A percentile compares a stretch with the other conserved stretches of the same genome.
Conservation (phyloP, 2,888 invertebrate species). For the Lasioglossum vierecki region DNA sequence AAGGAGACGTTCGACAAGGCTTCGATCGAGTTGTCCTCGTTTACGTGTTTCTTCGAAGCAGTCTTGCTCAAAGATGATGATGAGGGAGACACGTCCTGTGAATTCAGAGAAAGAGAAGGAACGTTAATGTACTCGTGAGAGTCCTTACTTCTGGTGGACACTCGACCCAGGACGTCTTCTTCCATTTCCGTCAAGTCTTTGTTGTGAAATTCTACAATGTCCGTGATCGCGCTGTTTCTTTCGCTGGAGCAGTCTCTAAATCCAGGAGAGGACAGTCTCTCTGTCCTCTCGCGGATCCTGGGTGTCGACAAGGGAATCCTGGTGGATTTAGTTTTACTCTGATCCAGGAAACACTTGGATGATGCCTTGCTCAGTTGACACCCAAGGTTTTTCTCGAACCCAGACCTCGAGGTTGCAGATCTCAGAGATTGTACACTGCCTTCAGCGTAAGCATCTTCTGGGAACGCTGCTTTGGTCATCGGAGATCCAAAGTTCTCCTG, state of each 20-base stretch:
- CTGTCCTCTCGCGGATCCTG: neutral
- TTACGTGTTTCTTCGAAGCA: constrained; percentile 45
- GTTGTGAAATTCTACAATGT: neutral
- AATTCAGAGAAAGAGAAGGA: constrained; percentile 59
- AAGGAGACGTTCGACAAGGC: constrained; percentile 70
- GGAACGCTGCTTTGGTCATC: neutral
- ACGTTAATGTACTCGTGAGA: constrained; percentile 29
- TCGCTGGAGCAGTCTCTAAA: neutral
- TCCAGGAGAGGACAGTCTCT: neutral
- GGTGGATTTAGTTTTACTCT: neutral
- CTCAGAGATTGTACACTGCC: neutral
- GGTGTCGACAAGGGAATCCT: neutral
- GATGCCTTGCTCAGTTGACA: neutral
- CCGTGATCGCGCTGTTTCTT: neutral
- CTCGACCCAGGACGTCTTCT: neutral
- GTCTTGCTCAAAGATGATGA: constrained; percentile 54
- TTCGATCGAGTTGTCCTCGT: constrained; percentile 63
- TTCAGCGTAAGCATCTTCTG: neutral
- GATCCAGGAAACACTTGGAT: neutral
- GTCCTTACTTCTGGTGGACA: neutral
- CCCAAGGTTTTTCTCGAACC: neutral
- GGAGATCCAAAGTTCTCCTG: neutral
- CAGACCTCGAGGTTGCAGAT: neutral
- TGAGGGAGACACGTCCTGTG: constrained; percentile 65
- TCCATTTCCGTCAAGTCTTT: neutral